These are phyloP conservation scores for Geodia barretti DNA, from an alignment of 37 sponge, comb jelly and placozoan genomes.

Conservation along the genomic window DNA sequence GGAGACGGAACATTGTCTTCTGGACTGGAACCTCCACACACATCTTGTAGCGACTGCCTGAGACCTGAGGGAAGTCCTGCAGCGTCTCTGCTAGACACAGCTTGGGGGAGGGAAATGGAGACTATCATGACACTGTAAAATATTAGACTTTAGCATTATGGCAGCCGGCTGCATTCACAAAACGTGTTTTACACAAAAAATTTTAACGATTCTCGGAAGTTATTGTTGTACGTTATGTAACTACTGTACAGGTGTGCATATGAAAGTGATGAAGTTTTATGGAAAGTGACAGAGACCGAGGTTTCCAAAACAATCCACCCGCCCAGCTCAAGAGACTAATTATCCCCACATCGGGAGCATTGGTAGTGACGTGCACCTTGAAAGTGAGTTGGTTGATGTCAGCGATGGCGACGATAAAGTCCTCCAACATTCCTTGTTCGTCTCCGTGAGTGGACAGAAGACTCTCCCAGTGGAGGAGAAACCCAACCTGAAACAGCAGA, in stretches of 20 bases:
- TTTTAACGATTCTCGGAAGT: too few relatives aligned
- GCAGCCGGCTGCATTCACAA: neutral
- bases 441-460: conserved; percentile 88
- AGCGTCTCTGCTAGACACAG: conserved; percentile 29
- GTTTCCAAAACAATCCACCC: too few relatives aligned
- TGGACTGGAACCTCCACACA: conserved; percentile 75
- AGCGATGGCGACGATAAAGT: conserved; percentile 74
- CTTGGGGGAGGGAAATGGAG: too few relatives aligned
- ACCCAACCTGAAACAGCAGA: conserved; percentile 77
- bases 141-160: too few relatives aligned
- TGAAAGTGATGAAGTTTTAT: too few relatives aligned
- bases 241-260: too few relatives aligned
- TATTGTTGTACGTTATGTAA: too few relatives aligned
- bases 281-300: too few relatives aligned
- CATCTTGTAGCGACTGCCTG: conserved; percentile 57
- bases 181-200: neutral
- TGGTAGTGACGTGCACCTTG: conserved; percentile 23
- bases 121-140: too few relatives aligned
- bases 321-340: too few relatives aligned
- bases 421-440: conserved; percentile 93
- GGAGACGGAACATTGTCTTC: conserved; percentile 62
- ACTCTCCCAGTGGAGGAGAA: conserved; percentile 92
- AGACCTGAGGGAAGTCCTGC: conserved; percentile 38
- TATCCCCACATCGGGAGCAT: too few relatives aligned
- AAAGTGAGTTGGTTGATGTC: conserved; percentile 68